These are phyloP conservation scores for Ptychodera flava DNA, from an alignment of 35 echinoderm and acorn worm species.

Conservation along the genomic window DNA sequence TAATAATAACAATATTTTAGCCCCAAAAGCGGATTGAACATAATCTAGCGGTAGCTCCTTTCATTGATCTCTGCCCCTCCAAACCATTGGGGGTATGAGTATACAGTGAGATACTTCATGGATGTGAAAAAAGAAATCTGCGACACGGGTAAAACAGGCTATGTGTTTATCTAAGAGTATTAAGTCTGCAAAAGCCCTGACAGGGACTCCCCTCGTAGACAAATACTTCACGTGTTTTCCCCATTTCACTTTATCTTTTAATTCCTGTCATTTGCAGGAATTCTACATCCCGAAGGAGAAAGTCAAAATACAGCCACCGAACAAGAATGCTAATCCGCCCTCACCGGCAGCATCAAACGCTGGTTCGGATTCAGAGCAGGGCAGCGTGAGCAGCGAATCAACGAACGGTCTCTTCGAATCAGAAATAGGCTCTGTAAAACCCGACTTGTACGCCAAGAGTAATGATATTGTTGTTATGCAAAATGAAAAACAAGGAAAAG, in stretches of 20 bases:
- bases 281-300: slow-evolving; percentile 70
- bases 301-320: slow-evolving; percentile 42
- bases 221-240: too few relatives aligned
- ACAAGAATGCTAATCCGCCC: slow-evolving; percentile 5
- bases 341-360: background rate
- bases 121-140: too few relatives aligned
- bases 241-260: background rate
- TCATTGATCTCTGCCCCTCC: too few relatives aligned
- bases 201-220: too few relatives aligned
- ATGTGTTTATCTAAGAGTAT: too few relatives aligned
- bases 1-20: too few relatives aligned
- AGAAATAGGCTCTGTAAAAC: slow-evolving; percentile 54
- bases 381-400: slow-evolving; percentile 27
- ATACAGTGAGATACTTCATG: too few relatives aligned
- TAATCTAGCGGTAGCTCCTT: too few relatives aligned
- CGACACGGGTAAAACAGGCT: too few relatives aligned
- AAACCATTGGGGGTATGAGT: too few relatives aligned
- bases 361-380: slow-evolving; percentile 6
- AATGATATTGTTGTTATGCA: slow-evolving; percentile 40
- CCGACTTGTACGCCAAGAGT: slow-evolving; percentile 60
- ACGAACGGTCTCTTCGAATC: slow-evolving; percentile 53
- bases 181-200: too few relatives aligned
- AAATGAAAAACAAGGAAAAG: slow-evolving; percentile 13
- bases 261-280: slow-evolving; percentile 28
- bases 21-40: too few relatives aligned